Conservation (phyloP, 1,140 invertebrate genomes). For the Tetranychus cinnabarinus region DNA sequence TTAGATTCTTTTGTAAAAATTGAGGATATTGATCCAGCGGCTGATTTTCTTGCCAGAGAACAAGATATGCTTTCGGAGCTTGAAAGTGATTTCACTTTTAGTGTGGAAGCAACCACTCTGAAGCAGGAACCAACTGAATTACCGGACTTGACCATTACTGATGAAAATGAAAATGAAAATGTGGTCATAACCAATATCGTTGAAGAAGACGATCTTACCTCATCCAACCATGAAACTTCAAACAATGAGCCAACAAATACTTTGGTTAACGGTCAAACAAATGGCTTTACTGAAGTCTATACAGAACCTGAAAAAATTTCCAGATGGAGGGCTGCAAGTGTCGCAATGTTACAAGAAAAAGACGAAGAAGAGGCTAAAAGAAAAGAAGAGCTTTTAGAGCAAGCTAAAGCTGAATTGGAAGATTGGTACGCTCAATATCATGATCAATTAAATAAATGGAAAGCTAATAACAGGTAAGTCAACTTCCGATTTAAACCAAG, state of each 20-base stretch:
- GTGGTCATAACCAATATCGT: background rate
- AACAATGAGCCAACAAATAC: background rate
- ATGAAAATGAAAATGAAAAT: background rate
- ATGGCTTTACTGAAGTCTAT: slow-evolving; percentile 24
- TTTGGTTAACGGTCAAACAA: background rate
- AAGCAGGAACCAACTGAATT: background rate
- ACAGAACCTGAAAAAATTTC: slow-evolving; percentile 69
- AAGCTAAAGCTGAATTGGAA: slow-evolving; percentile 66
- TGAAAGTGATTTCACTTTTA: slow-evolving; percentile 57
- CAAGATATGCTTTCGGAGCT: slow-evolving; percentile 67
- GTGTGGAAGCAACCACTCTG: background rate
- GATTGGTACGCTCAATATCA: slow-evolving; percentile 88
- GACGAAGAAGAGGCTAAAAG: slow-evolving; percentile 72
- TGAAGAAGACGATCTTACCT: background rate
- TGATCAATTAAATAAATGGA: slow-evolving; percentile 78
- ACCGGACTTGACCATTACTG: background rate
- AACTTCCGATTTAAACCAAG: background rate
- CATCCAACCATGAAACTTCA: background rate
- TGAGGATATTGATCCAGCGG: slow-evolving; percentile 59
- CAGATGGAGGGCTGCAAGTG: slow-evolving; percentile 77
- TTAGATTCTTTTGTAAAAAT: slow-evolving; percentile 17
- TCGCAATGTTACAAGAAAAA: slow-evolving; percentile 61
- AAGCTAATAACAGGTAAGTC: slow-evolving; percentile 63
- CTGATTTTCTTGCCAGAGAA: slow-evolving; percentile 73
- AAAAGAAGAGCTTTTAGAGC: slow-evolving; percentile 50